These are phyloP conservation scores for Peucedramus taeniatus DNA, from an alignment of 2,113 vertebrate species.

Conservation along the genomic window DNA sequence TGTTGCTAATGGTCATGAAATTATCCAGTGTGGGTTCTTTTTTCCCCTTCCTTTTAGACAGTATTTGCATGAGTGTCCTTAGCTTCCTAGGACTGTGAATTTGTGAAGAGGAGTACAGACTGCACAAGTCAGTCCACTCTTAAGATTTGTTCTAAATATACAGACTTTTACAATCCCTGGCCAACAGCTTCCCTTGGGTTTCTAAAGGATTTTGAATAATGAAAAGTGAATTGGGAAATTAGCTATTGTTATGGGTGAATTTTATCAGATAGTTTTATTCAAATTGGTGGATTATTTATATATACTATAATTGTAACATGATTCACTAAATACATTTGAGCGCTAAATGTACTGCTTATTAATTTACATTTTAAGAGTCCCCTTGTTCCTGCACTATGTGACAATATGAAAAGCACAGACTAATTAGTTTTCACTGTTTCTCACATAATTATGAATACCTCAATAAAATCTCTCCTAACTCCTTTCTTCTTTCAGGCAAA, in stretches of 20 bases:
- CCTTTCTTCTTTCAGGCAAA: not conserved
- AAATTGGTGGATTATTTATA: slow-evolving; percentile 63
- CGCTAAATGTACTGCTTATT: slow-evolving; percentile 35
- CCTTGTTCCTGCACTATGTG: slow-evolving; percentile 46
- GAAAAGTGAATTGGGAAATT: slow-evolving; percentile 47
- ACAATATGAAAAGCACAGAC: slow-evolving; percentile 31
- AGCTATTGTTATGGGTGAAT: slow-evolving; percentile 56
- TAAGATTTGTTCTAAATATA: slow-evolving; percentile 7
- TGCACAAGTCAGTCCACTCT: not conserved
- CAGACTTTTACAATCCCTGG: not conserved
- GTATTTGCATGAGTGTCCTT: not conserved
- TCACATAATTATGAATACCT: slow-evolving; percentile 31
- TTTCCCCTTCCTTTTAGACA: not conserved
- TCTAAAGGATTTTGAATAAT: slow-evolving; percentile 35
- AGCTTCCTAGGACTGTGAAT: not conserved
- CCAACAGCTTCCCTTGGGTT: slow-evolving; percentile 25
- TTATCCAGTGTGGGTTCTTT: not conserved
- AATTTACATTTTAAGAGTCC: slow-evolving; percentile 63
- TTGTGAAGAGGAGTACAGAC: not conserved
- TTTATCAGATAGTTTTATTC: slow-evolving; percentile 59
- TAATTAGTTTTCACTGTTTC: slow-evolving; percentile 53
- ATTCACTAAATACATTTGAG: slow-evolving; percentile 41
- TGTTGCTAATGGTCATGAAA: slow-evolving; percentile 50
- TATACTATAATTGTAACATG: slow-evolving; percentile 26
- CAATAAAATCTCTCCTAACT: not conserved